Percentiles rank a stretch among this genome's conserved stretches.
These are phyloP conservation scores for Yponomeuta malinellus DNA, from an alignment of 2,888 invertebrate species.

Conservation along the genomic window DNA sequence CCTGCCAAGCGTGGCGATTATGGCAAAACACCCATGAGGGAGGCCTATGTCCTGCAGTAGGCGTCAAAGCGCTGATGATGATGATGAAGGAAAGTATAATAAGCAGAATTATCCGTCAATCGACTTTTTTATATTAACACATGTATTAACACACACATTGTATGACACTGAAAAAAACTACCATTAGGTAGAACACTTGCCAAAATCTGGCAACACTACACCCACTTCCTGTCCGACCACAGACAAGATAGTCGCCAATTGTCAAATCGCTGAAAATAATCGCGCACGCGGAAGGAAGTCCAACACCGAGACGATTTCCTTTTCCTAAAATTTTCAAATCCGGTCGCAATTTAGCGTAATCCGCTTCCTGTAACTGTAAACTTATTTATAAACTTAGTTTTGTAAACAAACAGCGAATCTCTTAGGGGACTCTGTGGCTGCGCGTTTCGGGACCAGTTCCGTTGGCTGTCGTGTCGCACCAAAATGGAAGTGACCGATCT, in stretches of 20 bases:
- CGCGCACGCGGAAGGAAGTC: slow-evolving; percentile 67
- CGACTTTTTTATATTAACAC: no score
- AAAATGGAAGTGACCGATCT: slow-evolving; percentile 63
- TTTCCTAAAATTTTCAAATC: slow-evolving; percentile 59
- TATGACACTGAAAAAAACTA: no score
- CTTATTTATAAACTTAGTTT: neutral
- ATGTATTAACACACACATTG: no score
- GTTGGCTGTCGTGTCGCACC: slow-evolving; percentile 12
- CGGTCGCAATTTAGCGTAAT: slow-evolving; percentile 13
- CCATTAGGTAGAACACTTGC: neutral
- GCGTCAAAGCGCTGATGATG: no score
- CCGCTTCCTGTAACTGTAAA: neutral
- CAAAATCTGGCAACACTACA: neutral
- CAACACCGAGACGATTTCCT: slow-evolving; percentile 35
- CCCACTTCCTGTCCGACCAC: neutral
- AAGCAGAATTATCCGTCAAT: no score
- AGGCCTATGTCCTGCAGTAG: no score
- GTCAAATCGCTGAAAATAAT: slow-evolving; percentile 30
- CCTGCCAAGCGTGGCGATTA: no score
- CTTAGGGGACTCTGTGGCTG: neutral
- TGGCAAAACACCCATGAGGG: no score
- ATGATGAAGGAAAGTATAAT: no score
- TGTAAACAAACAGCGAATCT: slow-evolving; percentile 1
- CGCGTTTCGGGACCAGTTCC: neutral
- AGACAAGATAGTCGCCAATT: slow-evolving; percentile 12